Evolutionary conservation across 2,888 invertebrate species (phyloP), one percentile per base, ranked within the genome.

Genomic region (Erpobdella octoculata): DNA sequence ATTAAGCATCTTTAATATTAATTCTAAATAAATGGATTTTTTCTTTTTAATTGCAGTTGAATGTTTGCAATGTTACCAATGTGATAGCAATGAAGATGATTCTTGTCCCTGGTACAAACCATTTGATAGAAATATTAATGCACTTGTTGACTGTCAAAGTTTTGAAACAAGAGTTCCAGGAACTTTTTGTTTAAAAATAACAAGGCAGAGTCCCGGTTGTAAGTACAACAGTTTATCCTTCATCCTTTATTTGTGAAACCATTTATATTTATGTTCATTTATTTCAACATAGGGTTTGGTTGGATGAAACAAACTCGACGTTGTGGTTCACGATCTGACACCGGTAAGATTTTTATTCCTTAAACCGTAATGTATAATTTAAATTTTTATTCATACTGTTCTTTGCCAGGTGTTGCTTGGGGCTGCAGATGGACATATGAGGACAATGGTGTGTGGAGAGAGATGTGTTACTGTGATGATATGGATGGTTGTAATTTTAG

Each of bases 371-470:
- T n/a, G n/a, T n/a, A n/a, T n/a, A 41, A 41, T 41, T 15, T 15
- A 15, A 12, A 15, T 41, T 15, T 41, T 41, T 15, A 41, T 15
- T 41, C 12, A 15, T 41, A 41, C 12, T 41, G n/a, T 41, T 12
- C n/a, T 12, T 15, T 31, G 6, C n/a, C 83, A 94, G 93, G 94
- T 92, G 93, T 95, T 81, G 94, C 94, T 0, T 93, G 93, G 71
- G 94, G 95, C 0, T 96, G 96, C 80, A 92, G 94, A 80, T 96
- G 95, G 95, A 92, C 93, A 25, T 96, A 71, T 89, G 82, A 91
- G 78, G 90, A 91, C 76, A 94, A 94, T 78, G 95, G 95, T 2
- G 91, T 91, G 0, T 96, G 94, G 82, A 93, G 92, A 91, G 94
- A 96, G 82, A 93, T 94, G 79, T 96, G 96, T 79, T 96, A 95